A percentile compares a stretch with the other conserved stretches of the same genome.
Evolutionary conservation across 2,888 invertebrate genomes (phyloP).

Genomic region (Euphydryas editha): DNA sequence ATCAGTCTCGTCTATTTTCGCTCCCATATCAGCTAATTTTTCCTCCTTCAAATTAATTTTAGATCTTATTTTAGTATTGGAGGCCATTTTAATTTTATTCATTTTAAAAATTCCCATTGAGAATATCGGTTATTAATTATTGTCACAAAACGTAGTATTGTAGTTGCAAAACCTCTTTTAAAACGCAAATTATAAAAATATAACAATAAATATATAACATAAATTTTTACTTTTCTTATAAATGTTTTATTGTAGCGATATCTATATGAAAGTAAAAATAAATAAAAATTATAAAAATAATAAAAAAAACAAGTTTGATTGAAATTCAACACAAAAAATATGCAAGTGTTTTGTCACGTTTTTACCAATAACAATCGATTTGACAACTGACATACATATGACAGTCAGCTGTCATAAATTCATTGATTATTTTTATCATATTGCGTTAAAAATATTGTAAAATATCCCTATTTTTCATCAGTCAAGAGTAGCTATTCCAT

Average conservation of each 20-base stretch:
- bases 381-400: conserved; percentile 15
- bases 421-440: conserved; percentile 42
- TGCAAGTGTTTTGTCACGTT: too few species aligned
- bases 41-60: conserved; percentile 60
- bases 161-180: neutral
- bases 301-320: too few species aligned
- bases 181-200: neutral
- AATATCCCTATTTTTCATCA: conserved; percentile 35
- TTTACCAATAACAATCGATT: neutral
- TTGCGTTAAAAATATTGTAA: conserved; percentile 39
- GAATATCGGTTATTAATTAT: neutral
- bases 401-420: conserved; percentile 36
- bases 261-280: too few species aligned
- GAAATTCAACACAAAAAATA: too few species aligned
- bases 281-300: too few species aligned
- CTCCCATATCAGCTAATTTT: conserved; percentile 58
- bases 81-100: conserved; percentile 52
- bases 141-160: neutral
- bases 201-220: too few species aligned
- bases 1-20: conserved; percentile 78
- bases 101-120: conserved; percentile 44
- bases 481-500: conserved; percentile 32
- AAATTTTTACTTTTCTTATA: neutral
- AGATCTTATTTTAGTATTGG: conserved; percentile 49
- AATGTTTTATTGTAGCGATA: neutral